Base-by-base conservation (phyloP, 2,888 invertebrate species). In the Nymphalis urticae region DNA sequence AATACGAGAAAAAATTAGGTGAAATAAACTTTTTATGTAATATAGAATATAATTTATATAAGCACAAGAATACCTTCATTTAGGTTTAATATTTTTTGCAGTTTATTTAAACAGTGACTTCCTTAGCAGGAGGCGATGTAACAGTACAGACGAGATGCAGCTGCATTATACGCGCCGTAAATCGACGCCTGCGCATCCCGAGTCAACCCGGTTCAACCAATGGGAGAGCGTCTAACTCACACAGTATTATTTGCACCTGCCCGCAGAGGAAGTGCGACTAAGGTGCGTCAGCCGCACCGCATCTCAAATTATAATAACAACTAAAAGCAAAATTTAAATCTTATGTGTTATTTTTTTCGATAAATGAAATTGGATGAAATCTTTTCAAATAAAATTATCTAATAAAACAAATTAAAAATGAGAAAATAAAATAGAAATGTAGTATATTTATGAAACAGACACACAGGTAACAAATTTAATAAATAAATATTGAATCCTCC, bases 171-270 rank as follows among this genome's bases (percentile, higher is more conserved):
- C 74, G 74, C 75, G 75, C 77, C 75, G 81, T 86, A 87, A 85
- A 88, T 86, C 87, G 79, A 82, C 85, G 88, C 76, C 79, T 76
- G 86, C 83, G 86, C 86, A 84, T 83, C 82, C 77, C 75, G 70
- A 53, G 69, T 79, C 66, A 75, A 42, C 85, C 84, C 86, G 73
- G 80, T 76, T 77, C 71, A 69, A 75, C 80, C 79, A 76, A 77
- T 78, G 56, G 73, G 71, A 72, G 72, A 68, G 74, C 80, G 72
- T 71, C 76, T 76, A 75, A 76, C 77, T 77, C 77, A 75, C 75
- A 75, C 76, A 75, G 71, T 77, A 80, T 80, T 77, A 79, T 80
- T 81, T 80, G 86, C 90, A 90, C 90, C 90, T 90, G 90, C 86
- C 85, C 75, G 71, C 74, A 81, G 82, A 88, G 89, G 90, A 90